Base-by-base conservation (phyloP, 2,888 invertebrate species). In the Harpalus rufipes region DNA sequence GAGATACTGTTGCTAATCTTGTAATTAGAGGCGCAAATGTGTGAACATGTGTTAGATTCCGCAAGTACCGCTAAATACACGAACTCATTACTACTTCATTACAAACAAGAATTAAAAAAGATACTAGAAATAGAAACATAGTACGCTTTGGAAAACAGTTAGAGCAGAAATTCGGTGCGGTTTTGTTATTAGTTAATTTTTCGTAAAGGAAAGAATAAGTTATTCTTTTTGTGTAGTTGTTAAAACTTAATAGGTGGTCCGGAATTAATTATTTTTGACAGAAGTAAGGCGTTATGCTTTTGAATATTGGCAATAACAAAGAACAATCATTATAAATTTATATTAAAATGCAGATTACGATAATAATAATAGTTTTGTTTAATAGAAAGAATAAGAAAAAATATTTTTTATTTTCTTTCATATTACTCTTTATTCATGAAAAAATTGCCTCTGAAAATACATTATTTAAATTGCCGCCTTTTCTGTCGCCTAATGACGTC, bases 141-240 rank as follows among this genome's bases (percentile, higher is more conserved):
- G 10, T 12, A 12, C 32, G 44, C 44, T 51, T 51, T 51, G 44
- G 63, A 63, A 21, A 63, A 25, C 18, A 63, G 63, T 63, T 63
- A 63, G 63, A 63, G 63, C 63, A 63, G 6, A 63, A 63, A 63
- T 63, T 63, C 2, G 10, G 25, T 10, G 10, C 21, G 63, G 25
- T 63, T 63, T 63, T 63, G 63, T 63, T 63, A 63, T 21, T 63
- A 21, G 21, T 63, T 63, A 63, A 63, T 63, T 63, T 63, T 63
- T 18, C 21, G 63, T 63, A 21, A 63, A 63, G 63, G 12, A 12
- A 51, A 51, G 6, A 12, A 21, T 63, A 63, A 63, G 25, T 7
- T 21, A 63, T 63, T 63, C 21, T 63, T 63, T 25, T 63, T 63
- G 63, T 63, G 25, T 8, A 63, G 44, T 51, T 12, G 44, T 4